Evolutionary conservation across 2,797 vertebrate genomes (phyloP).

Genomic region (Centropyge bicolor): DNA sequence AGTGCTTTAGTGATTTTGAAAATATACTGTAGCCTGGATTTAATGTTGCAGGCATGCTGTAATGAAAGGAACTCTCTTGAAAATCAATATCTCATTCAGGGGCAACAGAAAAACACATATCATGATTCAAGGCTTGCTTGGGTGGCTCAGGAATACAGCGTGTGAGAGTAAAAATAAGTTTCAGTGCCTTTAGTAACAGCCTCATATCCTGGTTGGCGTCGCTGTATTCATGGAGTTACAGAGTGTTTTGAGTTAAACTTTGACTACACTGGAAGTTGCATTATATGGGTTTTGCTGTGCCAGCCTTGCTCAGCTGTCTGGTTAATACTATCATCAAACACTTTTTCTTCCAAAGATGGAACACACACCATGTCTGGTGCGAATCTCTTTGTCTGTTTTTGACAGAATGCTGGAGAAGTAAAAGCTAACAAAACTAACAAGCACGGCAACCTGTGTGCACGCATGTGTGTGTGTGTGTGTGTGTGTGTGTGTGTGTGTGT

Average conservation of each 20-base stretch:
- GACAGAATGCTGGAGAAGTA: slow-evolving; percentile 80
- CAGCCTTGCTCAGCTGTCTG: slow-evolving; percentile 74
- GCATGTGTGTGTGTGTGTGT: slow-evolving; percentile 16
- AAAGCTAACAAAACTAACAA: slow-evolving; percentile 80
- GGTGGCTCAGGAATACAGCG: slow-evolving; percentile 33
- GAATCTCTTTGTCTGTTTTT: slow-evolving; percentile 77
- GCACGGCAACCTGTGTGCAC: slow-evolving; percentile 42
- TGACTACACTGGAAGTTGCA: slow-evolving; percentile 63
- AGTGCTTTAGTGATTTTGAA: slow-evolving; percentile 41
- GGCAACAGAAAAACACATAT: slow-evolving; percentile 53
- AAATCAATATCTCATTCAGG: slow-evolving; percentile 74
- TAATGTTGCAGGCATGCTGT: slow-evolving; percentile 45
- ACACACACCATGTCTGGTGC: slow-evolving; percentile 70
- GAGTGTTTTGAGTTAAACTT: slow-evolving; percentile 64
- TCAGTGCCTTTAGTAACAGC: slow-evolving; percentile 22
- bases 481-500: slow-evolving; percentile 18
- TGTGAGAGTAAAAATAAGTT: slow-evolving; percentile 31
- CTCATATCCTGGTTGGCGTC: slow-evolving; percentile 18
- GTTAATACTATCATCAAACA: slow-evolving; percentile 82
- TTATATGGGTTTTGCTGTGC: slow-evolving; percentile 67
- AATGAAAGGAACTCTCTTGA: slow-evolving; percentile 56
- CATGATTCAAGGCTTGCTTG: slow-evolving; percentile 54
- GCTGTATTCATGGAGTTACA: slow-evolving; percentile 29
- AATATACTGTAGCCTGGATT: slow-evolving; percentile 41
- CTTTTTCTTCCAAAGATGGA: slow-evolving; percentile 74